Evolutionary conservation across 2,797 vertebrate species (phyloP).

Genomic region (Discoglossus pictus): DNA sequence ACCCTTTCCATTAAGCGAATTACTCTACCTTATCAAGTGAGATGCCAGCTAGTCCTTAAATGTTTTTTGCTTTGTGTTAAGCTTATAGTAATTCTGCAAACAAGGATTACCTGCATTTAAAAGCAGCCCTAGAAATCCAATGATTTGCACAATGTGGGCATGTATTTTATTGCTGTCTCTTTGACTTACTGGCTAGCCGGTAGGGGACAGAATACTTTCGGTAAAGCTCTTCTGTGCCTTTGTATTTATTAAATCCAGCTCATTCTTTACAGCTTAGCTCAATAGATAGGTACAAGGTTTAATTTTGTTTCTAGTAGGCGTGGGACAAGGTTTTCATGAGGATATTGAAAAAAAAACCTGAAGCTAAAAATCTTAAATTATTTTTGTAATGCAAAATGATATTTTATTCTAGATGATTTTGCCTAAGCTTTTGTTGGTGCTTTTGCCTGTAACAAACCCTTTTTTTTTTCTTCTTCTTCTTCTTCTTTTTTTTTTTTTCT

Average conservation of each 20-base stretch:
- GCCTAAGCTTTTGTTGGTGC: too few relatives aligned
- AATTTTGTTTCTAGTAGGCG: conserved; percentile 20
- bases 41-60: conserved; percentile 1
- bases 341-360: conserved; percentile 16
- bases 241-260: conserved; percentile 7
- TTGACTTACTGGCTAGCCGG: conserved; percentile 20
- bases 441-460: too few relatives aligned
- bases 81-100: conserved; percentile 27
- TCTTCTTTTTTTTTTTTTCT: too few relatives aligned
- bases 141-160: conserved; percentile 9
- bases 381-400: too few relatives aligned
- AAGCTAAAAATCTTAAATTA: too few relatives aligned
- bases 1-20: conserved; percentile 18
- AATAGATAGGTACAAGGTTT: conserved; percentile 21
- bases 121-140: conserved; percentile 6
- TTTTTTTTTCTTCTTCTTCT: too few relatives aligned
- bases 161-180: conserved; percentile 10
- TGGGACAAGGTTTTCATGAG: conserved; percentile 13
- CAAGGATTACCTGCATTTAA: conserved; percentile 17
- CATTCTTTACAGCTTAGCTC: conserved; percentile 34
- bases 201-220: conserved; percentile 32
- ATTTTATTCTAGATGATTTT: too few relatives aligned
- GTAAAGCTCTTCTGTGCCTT: conserved; percentile 27
- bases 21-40: conserved; percentile 11
- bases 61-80: conserved; percentile 28